phyloP scores from a whole-genome alignment of 2,113 vertebrate genomes.

The Eudyptes chrysolophus region DNA sequence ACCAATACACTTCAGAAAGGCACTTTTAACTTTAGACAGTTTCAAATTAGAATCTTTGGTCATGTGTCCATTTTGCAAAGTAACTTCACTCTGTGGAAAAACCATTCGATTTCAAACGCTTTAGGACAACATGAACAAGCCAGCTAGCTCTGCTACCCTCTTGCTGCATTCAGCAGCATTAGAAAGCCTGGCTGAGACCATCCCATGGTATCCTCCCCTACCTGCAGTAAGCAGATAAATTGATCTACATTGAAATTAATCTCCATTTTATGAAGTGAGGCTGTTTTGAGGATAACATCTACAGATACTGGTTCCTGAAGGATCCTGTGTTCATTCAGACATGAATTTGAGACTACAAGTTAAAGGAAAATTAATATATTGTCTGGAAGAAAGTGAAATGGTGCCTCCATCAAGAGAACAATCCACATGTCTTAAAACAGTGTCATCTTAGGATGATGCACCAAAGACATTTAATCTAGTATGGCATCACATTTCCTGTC shows the following conservation, averaged over 20 bases:
- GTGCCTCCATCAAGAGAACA: background rate
- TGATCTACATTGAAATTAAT: background rate
- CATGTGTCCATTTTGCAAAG: constrained; percentile 11
- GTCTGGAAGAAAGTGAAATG: background rate
- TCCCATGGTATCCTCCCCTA: background rate
- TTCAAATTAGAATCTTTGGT: background rate
- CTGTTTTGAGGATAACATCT: background rate
- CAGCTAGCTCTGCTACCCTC: background rate
- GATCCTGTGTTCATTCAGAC: background rate
- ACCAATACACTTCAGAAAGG: background rate
- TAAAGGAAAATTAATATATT: background rate
- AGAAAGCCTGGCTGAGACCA: background rate
- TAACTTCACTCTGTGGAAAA: background rate
- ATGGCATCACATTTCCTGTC: background rate
- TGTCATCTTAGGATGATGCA: background rate
- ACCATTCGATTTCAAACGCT: background rate
- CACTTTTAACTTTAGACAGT: background rate
- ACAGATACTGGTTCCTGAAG: background rate
- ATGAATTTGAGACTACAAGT: background rate
- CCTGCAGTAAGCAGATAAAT: background rate
- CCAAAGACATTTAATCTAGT: background rate
- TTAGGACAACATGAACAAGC: background rate
- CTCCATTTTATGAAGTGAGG: background rate
- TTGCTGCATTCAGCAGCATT: background rate
- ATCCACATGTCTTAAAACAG: background rate